phyloP scores from a whole-genome alignment of 2,113 vertebrate species.

The Cyanoderma ruficeps region DNA sequence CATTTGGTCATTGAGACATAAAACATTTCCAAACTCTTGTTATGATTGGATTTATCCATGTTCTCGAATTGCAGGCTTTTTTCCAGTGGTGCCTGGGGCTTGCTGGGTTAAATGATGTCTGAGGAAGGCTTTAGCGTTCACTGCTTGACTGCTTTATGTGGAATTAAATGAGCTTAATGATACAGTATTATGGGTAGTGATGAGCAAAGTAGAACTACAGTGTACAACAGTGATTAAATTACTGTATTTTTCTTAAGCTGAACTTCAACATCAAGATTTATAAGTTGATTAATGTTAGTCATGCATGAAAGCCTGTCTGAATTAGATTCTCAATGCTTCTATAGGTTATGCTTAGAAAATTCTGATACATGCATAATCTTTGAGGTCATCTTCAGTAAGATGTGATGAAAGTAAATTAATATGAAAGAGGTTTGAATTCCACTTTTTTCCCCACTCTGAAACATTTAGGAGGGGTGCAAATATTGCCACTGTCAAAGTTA shows the following conservation, averaged over 20 bases:
- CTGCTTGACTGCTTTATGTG: slow-evolving; percentile 46
- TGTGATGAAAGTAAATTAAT: not conserved
- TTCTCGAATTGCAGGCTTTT: not conserved
- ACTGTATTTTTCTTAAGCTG: slow-evolving; percentile 13
- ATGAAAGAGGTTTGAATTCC: not conserved
- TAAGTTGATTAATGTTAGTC: slow-evolving; percentile 38
- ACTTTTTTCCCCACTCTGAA: not conserved
- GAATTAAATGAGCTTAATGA: slow-evolving; percentile 42
- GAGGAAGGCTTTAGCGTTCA: slow-evolving; percentile 31
- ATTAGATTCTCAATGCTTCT: not conserved
- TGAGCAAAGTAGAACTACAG: slow-evolving; percentile 14
- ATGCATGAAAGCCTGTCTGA: slow-evolving; percentile 1
- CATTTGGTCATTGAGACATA: not conserved
- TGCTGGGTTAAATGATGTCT: slow-evolving; percentile 62
- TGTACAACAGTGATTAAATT: slow-evolving; percentile 30
- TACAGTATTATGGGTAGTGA: slow-evolving; percentile 26
- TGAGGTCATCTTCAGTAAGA: not conserved
- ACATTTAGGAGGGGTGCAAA: not conserved
- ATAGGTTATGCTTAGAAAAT: not conserved
- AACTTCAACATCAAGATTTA: slow-evolving; percentile 23
- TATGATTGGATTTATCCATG: not conserved
- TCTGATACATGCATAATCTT: not conserved
- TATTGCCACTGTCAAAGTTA: not conserved
- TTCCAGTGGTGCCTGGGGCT: slow-evolving; percentile 21
- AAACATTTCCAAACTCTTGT: not conserved